phyloP scores from a whole-genome alignment of 2,797 vertebrate species.

The Atherinosoma microstoma region DNA sequence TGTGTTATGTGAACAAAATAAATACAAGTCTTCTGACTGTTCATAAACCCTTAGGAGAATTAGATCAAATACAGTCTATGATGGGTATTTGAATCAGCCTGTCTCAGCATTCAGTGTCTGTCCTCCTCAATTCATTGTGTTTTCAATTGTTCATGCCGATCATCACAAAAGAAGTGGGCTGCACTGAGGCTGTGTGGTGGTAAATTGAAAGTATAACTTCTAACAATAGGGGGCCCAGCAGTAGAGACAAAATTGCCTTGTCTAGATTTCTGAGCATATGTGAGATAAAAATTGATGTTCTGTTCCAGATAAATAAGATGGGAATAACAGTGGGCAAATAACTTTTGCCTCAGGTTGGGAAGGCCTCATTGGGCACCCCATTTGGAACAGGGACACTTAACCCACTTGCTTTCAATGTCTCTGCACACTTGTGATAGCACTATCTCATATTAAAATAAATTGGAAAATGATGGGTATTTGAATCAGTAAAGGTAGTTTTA shows the following conservation, averaged over 20 bases:
- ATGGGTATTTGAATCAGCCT: conserved; percentile 4
- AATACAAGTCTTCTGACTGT: conserved; percentile 6
- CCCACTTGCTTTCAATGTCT: conserved; percentile 60
- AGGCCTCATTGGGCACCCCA: conserved; percentile 77
- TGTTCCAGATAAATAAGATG: conserved; percentile 77
- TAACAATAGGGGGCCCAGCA: conserved; percentile 77
- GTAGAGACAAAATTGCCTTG: conserved; percentile 76
- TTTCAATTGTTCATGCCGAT: conserved; percentile 78
- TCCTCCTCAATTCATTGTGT: conserved; percentile 63
- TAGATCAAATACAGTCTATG: conserved; percentile 28
- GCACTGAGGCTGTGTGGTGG: conserved; percentile 51
- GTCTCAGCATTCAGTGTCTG: conserved; percentile 49
- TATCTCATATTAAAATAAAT: conserved; percentile 70
- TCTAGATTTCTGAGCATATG: conserved; percentile 77
- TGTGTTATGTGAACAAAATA: background rate
- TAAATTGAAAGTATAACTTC: conserved; percentile 86
- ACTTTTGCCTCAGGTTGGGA: conserved; percentile 72
- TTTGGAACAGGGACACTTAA: conserved; percentile 72
- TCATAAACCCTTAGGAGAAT: conserved; percentile 17
- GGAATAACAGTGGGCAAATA: conserved; percentile 74
- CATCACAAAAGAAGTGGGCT: conserved; percentile 69
- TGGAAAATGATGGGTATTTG: conserved; percentile 62
- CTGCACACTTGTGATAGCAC: conserved; percentile 49
- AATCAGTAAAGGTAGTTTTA: conserved; percentile 37
- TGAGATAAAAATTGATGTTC: conserved; percentile 81